phyloP scores from a whole-genome alignment of 2,797 vertebrate species.

The Sebastes hopkinsi region DNA sequence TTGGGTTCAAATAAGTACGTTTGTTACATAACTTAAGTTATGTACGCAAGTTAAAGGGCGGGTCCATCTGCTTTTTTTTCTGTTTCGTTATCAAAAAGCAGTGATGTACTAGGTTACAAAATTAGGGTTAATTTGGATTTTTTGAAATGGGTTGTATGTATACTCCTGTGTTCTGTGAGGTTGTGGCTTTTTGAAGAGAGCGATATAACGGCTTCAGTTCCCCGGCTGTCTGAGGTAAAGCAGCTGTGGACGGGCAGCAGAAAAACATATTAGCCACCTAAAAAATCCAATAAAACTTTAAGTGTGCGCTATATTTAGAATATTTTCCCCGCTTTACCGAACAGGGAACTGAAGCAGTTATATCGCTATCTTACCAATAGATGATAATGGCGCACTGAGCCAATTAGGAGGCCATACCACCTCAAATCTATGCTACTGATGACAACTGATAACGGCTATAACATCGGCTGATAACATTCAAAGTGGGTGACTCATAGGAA shows the following conservation, averaged over 20 bases:
- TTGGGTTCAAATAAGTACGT: neutral
- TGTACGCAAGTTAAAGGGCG: neutral
- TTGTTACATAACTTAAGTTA: neutral
- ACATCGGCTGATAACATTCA: neutral
- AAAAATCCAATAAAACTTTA: neutral
- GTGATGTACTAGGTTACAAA: too few relatives aligned
- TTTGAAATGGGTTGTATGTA: neutral
- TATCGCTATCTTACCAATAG: neutral
- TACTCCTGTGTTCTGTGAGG: too few relatives aligned
- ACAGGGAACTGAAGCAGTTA: neutral
- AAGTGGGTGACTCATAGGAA: neutral
- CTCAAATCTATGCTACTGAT: neutral
- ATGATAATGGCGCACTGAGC: neutral
- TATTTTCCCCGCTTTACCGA: neutral
- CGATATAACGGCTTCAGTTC: neutral
- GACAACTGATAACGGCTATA: neutral
- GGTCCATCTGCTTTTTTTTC: too few relatives aligned
- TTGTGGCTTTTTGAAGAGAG: neutral
- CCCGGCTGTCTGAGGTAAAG: neutral
- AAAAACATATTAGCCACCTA: neutral
- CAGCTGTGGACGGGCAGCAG: neutral
- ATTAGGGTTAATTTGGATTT: too few relatives aligned
- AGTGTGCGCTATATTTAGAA: neutral
- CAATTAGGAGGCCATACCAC: neutral
- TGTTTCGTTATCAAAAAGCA: too few relatives aligned